Base-by-base conservation (phyloP, 2,888 invertebrate species). In the Eupeodes latifasciatus region DNA sequence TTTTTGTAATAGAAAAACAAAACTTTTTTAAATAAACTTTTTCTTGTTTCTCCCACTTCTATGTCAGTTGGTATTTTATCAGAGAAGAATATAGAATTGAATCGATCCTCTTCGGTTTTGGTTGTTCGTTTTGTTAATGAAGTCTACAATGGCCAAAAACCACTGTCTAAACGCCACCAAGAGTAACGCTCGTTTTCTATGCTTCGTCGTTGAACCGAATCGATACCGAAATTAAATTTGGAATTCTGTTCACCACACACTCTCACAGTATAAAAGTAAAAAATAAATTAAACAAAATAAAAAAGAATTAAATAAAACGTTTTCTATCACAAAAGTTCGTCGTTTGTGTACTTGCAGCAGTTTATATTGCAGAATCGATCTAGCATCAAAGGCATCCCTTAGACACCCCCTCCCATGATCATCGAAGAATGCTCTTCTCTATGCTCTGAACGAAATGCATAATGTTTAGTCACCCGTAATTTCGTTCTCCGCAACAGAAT, bases 201-300 rank as follows among this genome's bases (percentile, higher is more conserved):
- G 81, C 47, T 74, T 77, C 85, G 69, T 85, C 85, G 88, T 81
- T 85, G 81, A 88, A 85, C 88, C 88, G 88, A 88, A 85, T 88
- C 88, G 85, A 85, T 88, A 81, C 88, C 88, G 85, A 88, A 88
- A 88, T 88, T 88, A 88, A 88, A 88, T 88, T 88, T 88, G 88
- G 88, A 88, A 88, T 85, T 88, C 81, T 77, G 76, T 85, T 88
- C 85, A 88, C 80, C 87, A 88, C 81, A 88, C 88, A 88, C 81
- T 87, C 84, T 84, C 84, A 83, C 83, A 75, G 74, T 64, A 67
- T 79, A 66, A 78, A 86, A 77, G 51, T 75, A 61, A 85, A 78
- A 74, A 80, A 79, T n/a, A 69, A 36, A 40, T 5, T 12, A 47
- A 47, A 59, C 9, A 27, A 57, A 72, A 72, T 44, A 47, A 44